Evolutionary conservation across 2,113 vertebrate species (phyloP).

Genomic region (Chloropsis hardwickii): DNA sequence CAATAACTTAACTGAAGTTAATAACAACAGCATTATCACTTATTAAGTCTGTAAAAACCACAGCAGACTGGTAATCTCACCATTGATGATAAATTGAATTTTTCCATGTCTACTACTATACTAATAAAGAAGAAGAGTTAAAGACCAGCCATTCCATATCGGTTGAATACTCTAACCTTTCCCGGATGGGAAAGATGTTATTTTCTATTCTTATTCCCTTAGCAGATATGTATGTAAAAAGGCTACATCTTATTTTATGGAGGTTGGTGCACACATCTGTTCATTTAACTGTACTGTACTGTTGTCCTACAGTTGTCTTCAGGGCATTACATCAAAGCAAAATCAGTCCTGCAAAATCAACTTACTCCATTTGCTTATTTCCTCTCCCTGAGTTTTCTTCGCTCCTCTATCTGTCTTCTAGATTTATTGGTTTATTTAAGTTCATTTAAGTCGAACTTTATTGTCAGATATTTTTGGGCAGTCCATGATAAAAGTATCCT

Average conservation of each 20-base stretch:
- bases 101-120: conserved; percentile 16
- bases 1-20: not conserved
- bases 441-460: not conserved
- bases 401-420: not conserved
- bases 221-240: conserved; percentile 33
- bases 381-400: not conserved
- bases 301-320: not conserved
- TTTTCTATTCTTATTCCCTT: conserved; percentile 39
- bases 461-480: not conserved
- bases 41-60: not conserved
- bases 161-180: not conserved
- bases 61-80: not conserved
- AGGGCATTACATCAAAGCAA: not conserved
- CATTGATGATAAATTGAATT: not conserved
- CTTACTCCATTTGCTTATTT: not conserved
- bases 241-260: not conserved
- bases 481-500: not conserved
- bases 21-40: not conserved
- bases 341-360: not conserved
- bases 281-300: conserved; percentile 7
- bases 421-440: not conserved
- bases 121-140: not conserved
- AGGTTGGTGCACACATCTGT: conserved; percentile 17
- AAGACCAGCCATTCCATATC: not conserved
- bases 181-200: not conserved